Conservation (phyloP, 2,113 vertebrate species). For the Elephas maximus region DNA sequence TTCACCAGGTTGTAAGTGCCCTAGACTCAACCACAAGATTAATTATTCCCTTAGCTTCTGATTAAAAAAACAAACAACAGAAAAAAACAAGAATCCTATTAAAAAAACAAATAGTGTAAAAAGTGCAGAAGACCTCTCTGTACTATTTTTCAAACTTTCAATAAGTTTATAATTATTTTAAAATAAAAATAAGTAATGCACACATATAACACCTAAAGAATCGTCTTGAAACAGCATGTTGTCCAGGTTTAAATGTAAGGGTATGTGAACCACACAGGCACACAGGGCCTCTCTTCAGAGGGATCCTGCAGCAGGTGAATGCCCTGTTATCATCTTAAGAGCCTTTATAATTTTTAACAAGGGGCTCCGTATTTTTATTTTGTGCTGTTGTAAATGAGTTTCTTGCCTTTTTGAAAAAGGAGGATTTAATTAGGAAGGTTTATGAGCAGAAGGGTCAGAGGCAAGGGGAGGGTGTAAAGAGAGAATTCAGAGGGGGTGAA, state of each 20-base stretch:
- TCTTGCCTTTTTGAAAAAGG: not conserved
- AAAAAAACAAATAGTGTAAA: not conserved
- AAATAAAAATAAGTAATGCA: not conserved
- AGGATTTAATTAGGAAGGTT: not conserved
- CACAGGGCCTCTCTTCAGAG: not conserved
- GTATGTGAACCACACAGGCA: rapidly evolving
- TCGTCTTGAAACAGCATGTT: not conserved
- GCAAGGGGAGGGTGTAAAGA: not conserved
- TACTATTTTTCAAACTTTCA: not conserved
- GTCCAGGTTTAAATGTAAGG: not conserved
- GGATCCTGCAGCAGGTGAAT: not conserved
- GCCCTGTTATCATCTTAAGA: not conserved
- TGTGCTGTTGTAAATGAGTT: not conserved
- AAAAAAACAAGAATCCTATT: not conserved
- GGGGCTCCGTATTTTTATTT: not conserved
- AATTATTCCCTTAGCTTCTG: not conserved
- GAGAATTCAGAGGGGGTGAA: not conserved
- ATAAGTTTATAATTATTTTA: not conserved
- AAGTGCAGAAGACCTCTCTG: not conserved
- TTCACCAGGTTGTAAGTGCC: not conserved
- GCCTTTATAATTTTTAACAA: not conserved
- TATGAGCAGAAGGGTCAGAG: not conserved
- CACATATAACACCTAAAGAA: not conserved
- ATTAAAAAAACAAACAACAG: not conserved
- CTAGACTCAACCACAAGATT: not conserved